A percentile compares a stretch with the other conserved stretches of the same genome.
phyloP scores from a whole-genome alignment of 2,113 vertebrate species.

The Lampris megalopsis region DNA sequence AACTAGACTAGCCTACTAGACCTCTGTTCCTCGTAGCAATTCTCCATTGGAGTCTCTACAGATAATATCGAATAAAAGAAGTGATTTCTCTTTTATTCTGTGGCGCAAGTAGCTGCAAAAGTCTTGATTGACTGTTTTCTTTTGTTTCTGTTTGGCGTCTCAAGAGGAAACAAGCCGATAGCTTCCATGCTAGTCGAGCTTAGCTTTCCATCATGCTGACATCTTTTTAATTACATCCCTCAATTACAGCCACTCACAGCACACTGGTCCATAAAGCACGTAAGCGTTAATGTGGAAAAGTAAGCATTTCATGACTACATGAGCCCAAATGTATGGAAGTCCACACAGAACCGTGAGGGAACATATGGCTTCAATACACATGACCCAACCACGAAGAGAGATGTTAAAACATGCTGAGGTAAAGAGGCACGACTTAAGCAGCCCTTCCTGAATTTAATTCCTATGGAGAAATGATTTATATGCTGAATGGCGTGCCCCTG shows the following conservation, averaged over 20 bases:
- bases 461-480: slow-evolving; percentile 39
- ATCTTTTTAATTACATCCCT: slow-evolving; percentile 71
- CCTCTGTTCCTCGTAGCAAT: slow-evolving; percentile 36
- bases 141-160: slow-evolving; percentile 45
- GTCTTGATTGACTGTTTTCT: slow-evolving; percentile 65
- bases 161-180: slow-evolving; percentile 49
- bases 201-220: slow-evolving; percentile 59
- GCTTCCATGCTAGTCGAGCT: slow-evolving; percentile 61
- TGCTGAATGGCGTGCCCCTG: slow-evolving; percentile 35
- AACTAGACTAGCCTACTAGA: slow-evolving; percentile 51
- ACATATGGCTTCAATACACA: slow-evolving; percentile 42
- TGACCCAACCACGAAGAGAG: slow-evolving; percentile 4
- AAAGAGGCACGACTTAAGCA: slow-evolving; percentile 18
- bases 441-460: slow-evolving; percentile 17
- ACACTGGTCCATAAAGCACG: slow-evolving; percentile 42
- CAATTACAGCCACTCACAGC: slow-evolving; percentile 48
- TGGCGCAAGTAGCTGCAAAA: slow-evolving; percentile 46
- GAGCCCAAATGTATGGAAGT: slow-evolving; percentile 20
- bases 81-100: slow-evolving; percentile 50
- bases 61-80: slow-evolving; percentile 19
- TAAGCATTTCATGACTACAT: slow-evolving; percentile 35
- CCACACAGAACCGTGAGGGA: slow-evolving; percentile 7
- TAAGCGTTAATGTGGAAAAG: slow-evolving; percentile 57
- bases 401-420: slow-evolving; percentile 28
- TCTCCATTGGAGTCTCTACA: slow-evolving; percentile 55